phyloP scores from a whole-genome alignment of 2,113 vertebrate genomes.

The Cricetomys ansorgei region DNA sequence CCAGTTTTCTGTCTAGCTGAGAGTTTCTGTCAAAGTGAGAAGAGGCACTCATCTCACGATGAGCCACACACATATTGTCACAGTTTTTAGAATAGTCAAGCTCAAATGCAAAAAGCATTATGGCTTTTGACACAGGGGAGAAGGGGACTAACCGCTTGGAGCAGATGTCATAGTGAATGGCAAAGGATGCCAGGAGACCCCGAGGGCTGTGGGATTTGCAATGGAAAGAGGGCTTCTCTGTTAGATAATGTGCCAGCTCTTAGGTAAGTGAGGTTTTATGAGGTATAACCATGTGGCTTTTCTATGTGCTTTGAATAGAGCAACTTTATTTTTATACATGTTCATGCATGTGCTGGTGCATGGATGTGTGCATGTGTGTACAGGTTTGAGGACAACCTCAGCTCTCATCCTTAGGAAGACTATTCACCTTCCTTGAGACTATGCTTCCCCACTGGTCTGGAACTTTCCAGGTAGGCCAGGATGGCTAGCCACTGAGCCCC shows the following conservation, averaged over 20 bases:
- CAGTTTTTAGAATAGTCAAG: neutral
- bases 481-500: neutral
- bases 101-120: neutral
- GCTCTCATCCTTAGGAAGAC: neutral
- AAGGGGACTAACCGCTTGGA: neutral
- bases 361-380: neutral
- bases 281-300: neutral
- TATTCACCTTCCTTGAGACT: neutral
- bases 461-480: neutral
- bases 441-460: too few relatives aligned
- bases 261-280: neutral
- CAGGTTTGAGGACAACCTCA: neutral
- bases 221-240: slow-evolving; percentile 16
- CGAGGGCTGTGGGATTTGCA: neutral
- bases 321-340: neutral
- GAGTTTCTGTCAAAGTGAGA: neutral
- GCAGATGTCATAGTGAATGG: slow-evolving; percentile 39
- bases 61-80: slow-evolving; percentile 23
- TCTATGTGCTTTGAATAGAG: neutral
- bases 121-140: slow-evolving; percentile 44
- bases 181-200: neutral
- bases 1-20: slow-evolving; percentile 15
- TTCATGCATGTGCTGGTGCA: too few relatives aligned
- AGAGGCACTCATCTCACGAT: neutral
- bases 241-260: neutral